These are phyloP conservation scores for Zeus faber DNA, from an alignment of 2,113 vertebrate genomes.

Conservation along the genomic window DNA sequence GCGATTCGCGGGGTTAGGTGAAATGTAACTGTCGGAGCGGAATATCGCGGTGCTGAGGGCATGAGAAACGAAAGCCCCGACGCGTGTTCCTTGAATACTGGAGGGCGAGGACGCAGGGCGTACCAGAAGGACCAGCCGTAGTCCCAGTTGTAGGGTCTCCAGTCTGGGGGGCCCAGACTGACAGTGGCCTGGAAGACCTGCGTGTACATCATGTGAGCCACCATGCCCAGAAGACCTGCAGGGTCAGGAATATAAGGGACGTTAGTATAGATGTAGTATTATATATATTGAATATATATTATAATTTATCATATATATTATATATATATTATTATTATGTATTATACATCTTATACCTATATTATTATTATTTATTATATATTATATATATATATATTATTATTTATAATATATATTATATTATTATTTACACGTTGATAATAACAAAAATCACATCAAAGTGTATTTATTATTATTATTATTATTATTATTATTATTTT, in stretches of 20 bases:
- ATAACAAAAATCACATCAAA: too few relatives aligned
- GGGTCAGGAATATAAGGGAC: background rate
- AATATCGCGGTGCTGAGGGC: constrained; percentile 10
- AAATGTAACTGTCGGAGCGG: constrained; percentile 2
- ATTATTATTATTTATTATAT: too few relatives aligned
- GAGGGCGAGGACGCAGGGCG: background rate
- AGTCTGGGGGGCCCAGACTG: constrained; percentile 86
- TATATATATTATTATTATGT: too few relatives aligned
- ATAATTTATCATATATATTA: too few relatives aligned
- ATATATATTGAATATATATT: too few relatives aligned
- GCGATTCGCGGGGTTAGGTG: constrained; percentile 48
- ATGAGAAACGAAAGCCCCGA: background rate
- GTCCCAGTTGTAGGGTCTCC: constrained; percentile 89
- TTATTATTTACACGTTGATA: too few relatives aligned
- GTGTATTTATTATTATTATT: too few relatives aligned
- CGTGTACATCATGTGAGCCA: constrained; percentile 90
- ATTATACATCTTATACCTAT: too few relatives aligned
- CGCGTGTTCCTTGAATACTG: background rate
- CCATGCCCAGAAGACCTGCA: constrained; percentile 90
- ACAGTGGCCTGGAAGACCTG: constrained; percentile 91
- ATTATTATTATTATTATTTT: too few relatives aligned
- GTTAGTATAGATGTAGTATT: too few relatives aligned
- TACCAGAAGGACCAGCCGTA: constrained; percentile 95
- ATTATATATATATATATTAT: too few relatives aligned
- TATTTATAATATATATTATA: too few relatives aligned